Evolutionary conservation across 2,888 invertebrate species (phyloP), one percentile per base, ranked within the genome.

Genomic region (Microctonus aethiopoides): DNA sequence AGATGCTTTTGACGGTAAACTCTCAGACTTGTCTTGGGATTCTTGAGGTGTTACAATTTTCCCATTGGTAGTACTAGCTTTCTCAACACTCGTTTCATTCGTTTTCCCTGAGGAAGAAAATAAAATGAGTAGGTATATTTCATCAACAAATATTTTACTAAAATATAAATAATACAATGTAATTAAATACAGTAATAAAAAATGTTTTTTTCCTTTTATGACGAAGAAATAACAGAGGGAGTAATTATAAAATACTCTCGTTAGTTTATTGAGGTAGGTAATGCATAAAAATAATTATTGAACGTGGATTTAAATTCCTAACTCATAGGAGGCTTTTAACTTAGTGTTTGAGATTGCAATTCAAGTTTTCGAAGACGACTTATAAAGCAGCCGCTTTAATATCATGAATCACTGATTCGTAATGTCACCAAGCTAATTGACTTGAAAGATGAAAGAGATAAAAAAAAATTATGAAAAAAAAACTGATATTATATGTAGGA

Each of bases 1-100:
- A 68, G 84, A 81, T 3, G 79, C 76, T 67, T 81, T 80, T 5
- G 84, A 83, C 11, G 79, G 77, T 24, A 75, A 66, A 59, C 79
- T 81, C 32, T 82, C 84, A 20, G 74, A 69, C 64, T 73, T 76
- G 54, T 76, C 76, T 68, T 72, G 69, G 22, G 69, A 71, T 51
- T 76, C 75, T 46, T 69, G 75, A 36, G 67, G 59, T 66, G 67
- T 67, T 63, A 68, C 59, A 20, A 32, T 51, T 56, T 72, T 76
- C 0, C 36, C 39, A 9, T 68, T 70, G 1, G 69, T 67, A 5
- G 67, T 61, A 52, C 26, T 52, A 22, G 62, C 63, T 65, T 73
- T 63, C 52, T 68, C 64, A n/a, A 32, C 65, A 10, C 72, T 46
- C 7, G 46, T 71, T 39, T 84, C 84, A 71, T 32, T 72, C 71